These are phyloP conservation scores for Gasterosteus nipponicus DNA, from an alignment of 2,113 vertebrate species.

Conservation along the genomic window DNA sequence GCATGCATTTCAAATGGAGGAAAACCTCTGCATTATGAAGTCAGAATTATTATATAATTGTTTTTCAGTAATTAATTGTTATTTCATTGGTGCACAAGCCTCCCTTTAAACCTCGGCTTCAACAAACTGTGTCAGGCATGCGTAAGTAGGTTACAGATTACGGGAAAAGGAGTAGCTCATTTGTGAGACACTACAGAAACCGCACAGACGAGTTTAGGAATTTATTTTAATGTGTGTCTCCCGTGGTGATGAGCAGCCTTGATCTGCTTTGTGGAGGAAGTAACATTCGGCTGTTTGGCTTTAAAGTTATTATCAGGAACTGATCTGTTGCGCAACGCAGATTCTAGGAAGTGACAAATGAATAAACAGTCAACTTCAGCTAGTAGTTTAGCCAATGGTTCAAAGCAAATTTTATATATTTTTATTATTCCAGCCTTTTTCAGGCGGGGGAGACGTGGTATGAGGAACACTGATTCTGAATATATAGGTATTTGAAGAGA, in stretches of 20 bases:
- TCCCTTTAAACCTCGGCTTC: background rate
- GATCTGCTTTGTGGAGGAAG: slow-evolving; percentile 48
- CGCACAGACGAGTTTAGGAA: slow-evolving; percentile 38
- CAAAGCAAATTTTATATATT: too few relatives aligned
- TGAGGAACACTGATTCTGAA: too few relatives aligned
- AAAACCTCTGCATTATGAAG: background rate
- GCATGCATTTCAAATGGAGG: slow-evolving; percentile 1
- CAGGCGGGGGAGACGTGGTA: too few relatives aligned
- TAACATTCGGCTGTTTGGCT: slow-evolving; percentile 46
- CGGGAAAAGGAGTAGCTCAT: slow-evolving; percentile 24
- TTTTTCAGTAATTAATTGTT: slow-evolving; percentile 18
- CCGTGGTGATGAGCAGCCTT: slow-evolving; percentile 40
- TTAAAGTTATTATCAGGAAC: slow-evolving; percentile 48
- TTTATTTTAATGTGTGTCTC: slow-evolving; percentile 34
- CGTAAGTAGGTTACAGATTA: slow-evolving; percentile 35
- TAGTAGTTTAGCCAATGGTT: too few relatives aligned
- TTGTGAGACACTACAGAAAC: slow-evolving; percentile 24
- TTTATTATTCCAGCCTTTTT: too few relatives aligned
- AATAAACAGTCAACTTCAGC: background rate
- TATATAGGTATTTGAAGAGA: background rate
- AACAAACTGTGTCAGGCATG: slow-evolving; percentile 7
- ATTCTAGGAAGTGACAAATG: slow-evolving; percentile 1
- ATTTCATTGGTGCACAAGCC: slow-evolving; percentile 6
- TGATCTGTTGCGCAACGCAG: slow-evolving; percentile 32
- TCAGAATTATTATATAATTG: background rate